phyloP scores from a whole-genome alignment of 2,888 invertebrate species.

The Galeruca laticollis region DNA sequence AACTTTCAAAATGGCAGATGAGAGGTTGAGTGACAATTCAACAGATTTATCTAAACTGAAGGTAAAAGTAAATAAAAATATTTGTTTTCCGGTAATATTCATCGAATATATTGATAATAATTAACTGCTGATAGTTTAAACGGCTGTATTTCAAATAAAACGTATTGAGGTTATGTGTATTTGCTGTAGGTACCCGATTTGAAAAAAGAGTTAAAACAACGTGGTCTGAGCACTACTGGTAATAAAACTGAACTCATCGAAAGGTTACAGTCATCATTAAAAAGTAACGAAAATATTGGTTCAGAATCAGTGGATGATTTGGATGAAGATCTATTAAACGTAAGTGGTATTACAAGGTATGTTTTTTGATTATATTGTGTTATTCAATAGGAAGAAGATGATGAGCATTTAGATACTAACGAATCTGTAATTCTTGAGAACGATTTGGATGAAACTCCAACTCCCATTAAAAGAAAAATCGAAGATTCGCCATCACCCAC shows the following conservation, averaged over 20 bases:
- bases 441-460: conserved; percentile 56
- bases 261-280: conserved; percentile 76
- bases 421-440: conserved; percentile 62
- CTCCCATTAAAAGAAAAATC: conserved; percentile 57
- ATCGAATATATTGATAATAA: conserved; percentile 7
- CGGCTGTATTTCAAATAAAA: not conserved
- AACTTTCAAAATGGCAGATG: conserved; percentile 54
- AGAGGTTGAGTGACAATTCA: conserved; percentile 46
- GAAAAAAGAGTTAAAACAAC: conserved; percentile 83
- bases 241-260: conserved; percentile 87
- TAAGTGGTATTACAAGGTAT: conserved; percentile 53
- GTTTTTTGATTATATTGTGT: conserved; percentile 15
- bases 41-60: conserved; percentile 59
- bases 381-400: conserved; percentile 60
- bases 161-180: conserved; percentile 49
- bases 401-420: conserved; percentile 60
- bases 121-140: conserved; percentile 7
- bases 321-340: conserved; percentile 72
- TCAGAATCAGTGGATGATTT: conserved; percentile 69
- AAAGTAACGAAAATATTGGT: conserved; percentile 57
- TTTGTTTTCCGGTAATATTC: conserved; percentile 12
- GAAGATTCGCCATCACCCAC: conserved; percentile 45
- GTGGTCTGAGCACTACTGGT: conserved; percentile 80
- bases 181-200: conserved; percentile 82
- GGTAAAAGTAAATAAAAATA: conserved; percentile 48